Evolutionary conservation across 1,140 invertebrate species (phyloP), one percentile per base, ranked within the genome.

Genomic region (Caenorhabditis tropicalis): DNA sequence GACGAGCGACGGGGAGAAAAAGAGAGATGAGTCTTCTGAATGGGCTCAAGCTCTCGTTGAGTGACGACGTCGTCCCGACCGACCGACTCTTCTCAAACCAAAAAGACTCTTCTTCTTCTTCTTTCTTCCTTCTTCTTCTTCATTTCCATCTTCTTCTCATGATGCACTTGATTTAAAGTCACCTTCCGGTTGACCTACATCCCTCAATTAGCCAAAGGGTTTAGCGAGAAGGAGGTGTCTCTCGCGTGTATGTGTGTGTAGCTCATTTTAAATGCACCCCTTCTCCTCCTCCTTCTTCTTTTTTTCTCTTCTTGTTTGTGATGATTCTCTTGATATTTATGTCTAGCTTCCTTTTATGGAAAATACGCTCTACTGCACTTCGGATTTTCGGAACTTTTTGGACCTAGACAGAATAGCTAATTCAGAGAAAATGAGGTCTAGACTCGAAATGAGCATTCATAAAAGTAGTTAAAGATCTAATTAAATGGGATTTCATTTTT

Each of bases 21-120:
- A 74, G 65, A 24, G 65, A 74, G 65, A 74, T 74, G 65, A 74
- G 65, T 43, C 65, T 74, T 74, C 53, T 74, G 65, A 74, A 74
- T 74, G 29, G 31, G 58, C 65, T 74, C 65, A 74, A 43, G 36
- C 36, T 43, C 53, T 56, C 9, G 21, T 56, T 43, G 65, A 74
- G 65, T 43, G 65, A 65, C 65, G 65, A 74, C n/a, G 65, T 24
- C 65, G 31, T 19, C 58, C 12, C 36, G 24, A 6, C 9, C n/a
- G 10, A 9, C 16, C 9, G 56, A 21, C 29, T 53, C 51, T 53
- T 60, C 56, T 60, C 58, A 3, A 16, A n/a, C n/a, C 7, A 51
- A 6, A 51, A n/a, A 19, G 6, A 12, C 9, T 19, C 58, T 60
- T 60, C 58, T 36, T 33, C 31, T 60, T 60, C 58, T 56, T 56